A percentile compares a stretch with the other conserved stretches of the same genome.
These are phyloP conservation scores for Cyprinella venusta DNA, from an alignment of 2,797 vertebrate genomes.

Conservation along the genomic window DNA sequence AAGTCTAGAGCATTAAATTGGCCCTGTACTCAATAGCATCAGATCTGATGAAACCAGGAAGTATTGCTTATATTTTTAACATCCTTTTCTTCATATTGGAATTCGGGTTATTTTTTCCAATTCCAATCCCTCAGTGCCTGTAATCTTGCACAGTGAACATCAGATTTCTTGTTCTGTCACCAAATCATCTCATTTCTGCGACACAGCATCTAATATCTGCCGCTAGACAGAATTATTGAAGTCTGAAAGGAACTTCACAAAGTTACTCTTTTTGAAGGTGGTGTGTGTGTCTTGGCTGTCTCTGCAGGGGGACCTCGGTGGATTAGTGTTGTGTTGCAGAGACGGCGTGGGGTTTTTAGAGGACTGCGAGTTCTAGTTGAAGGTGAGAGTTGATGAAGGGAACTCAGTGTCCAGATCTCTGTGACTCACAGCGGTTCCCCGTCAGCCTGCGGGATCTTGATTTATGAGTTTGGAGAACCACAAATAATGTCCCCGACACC, in stretches of 20 bases:
- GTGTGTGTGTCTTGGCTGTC: not conserved
- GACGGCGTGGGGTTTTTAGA: not conserved
- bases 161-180: constrained; percentile 24
- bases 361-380: not conserved
- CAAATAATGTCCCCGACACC: constrained; percentile 30
- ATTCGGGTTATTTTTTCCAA: constrained; percentile 14
- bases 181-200: constrained; percentile 7
- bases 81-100: not conserved
- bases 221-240: not conserved
- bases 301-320: not conserved
- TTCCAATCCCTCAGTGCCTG: not conserved
- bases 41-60: not conserved
- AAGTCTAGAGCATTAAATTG: not conserved
- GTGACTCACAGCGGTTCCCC: constrained; percentile 34
- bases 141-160: not conserved
- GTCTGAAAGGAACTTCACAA: not conserved
- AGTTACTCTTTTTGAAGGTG: no score
- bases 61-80: not conserved
- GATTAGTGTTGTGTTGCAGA: not conserved
- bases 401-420: constrained; percentile 16
- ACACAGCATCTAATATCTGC: not conserved
- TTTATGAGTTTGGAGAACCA: constrained; percentile 40
- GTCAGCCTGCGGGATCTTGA: constrained; percentile 35
- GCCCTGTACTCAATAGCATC: not conserved
- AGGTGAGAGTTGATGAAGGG: constrained; percentile 15